phyloP scores from a whole-genome alignment of 2,797 vertebrate species.

The Rhabdophis nuchalis region DNA sequence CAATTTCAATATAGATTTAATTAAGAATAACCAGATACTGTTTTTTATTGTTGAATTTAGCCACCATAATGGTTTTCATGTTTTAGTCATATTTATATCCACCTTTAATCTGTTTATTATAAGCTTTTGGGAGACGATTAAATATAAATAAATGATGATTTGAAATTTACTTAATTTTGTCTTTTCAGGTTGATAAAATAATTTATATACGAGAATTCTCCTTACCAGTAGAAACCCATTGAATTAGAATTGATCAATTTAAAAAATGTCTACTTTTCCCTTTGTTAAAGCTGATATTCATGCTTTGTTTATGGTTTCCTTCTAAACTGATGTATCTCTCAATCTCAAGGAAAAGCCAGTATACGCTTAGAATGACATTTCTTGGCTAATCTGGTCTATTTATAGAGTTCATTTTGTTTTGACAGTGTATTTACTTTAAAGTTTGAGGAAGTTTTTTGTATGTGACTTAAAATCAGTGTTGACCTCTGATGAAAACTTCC shows the following conservation, averaged over 20 bases:
- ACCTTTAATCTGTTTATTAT: background rate
- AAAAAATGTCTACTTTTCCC: background rate
- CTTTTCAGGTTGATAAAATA: background rate
- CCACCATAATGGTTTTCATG: background rate
- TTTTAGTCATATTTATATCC: background rate
- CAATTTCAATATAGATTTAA: background rate
- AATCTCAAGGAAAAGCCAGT: background rate
- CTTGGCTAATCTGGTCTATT: background rate
- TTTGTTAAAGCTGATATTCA: background rate
- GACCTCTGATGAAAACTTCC: background rate
- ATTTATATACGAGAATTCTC: background rate
- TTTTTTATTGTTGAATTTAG: background rate
- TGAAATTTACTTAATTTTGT: background rate
- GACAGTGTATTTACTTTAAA: slow-evolving; percentile 63
- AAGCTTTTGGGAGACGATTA: background rate
- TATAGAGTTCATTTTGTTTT: slow-evolving; percentile 30
- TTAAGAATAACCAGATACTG: background rate
- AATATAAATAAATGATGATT: background rate
- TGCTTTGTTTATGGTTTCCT: background rate
- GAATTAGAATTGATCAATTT: background rate
- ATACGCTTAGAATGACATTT: background rate
- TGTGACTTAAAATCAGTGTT: background rate
- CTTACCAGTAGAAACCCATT: background rate
- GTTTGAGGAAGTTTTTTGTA: slow-evolving; percentile 61
- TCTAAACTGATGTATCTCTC: background rate